A percentile compares a stretch with the other conserved stretches of the same genome.
phyloP scores from a whole-genome alignment of 2,888 invertebrate species.

The Lucinisca nassula region DNA sequence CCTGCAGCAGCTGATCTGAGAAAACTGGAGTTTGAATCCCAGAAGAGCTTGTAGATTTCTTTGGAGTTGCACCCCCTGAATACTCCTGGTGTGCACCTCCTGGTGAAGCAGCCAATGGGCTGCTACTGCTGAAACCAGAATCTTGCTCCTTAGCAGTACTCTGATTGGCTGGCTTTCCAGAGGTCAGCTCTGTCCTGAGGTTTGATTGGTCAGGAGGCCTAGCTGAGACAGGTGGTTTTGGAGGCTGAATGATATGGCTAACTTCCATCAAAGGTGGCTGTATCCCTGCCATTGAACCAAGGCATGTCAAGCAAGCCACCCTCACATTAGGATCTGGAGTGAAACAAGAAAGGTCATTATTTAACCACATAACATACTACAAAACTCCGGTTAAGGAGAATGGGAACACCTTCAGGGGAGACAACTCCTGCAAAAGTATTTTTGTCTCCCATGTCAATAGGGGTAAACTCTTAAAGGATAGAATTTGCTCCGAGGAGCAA shows the following conservation, averaged over 20 bases:
- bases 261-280: conserved; percentile 87
- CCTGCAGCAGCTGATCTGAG: conserved; percentile 77
- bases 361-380: background rate
- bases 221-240: conserved; percentile 72
- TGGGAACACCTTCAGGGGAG: too few species aligned
- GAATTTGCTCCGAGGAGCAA: too few species aligned
- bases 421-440: too few species aligned
- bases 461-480: too few species aligned
- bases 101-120: background rate
- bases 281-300: conserved; percentile 87
- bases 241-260: conserved; percentile 84
- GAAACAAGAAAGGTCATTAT: background rate
- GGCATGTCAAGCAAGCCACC: conserved; percentile 88
- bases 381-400: too few species aligned
- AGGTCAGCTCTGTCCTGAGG: background rate
- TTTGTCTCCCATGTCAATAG: too few species aligned
- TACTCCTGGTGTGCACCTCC: conserved; percentile 42
- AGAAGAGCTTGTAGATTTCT: conserved; percentile 67
- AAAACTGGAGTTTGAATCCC: conserved; percentile 83
- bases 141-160: conserved; percentile 14
- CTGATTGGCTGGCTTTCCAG: background rate
- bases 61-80: conserved; percentile 73
- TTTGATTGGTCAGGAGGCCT: background rate
- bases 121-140: conserved; percentile 40
- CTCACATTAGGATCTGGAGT: conserved; percentile 88